A percentile compares a stretch with the other conserved stretches of the same genome.
Conservation (phyloP, 2,113 vertebrate species). For the Grantiella picta region DNA sequence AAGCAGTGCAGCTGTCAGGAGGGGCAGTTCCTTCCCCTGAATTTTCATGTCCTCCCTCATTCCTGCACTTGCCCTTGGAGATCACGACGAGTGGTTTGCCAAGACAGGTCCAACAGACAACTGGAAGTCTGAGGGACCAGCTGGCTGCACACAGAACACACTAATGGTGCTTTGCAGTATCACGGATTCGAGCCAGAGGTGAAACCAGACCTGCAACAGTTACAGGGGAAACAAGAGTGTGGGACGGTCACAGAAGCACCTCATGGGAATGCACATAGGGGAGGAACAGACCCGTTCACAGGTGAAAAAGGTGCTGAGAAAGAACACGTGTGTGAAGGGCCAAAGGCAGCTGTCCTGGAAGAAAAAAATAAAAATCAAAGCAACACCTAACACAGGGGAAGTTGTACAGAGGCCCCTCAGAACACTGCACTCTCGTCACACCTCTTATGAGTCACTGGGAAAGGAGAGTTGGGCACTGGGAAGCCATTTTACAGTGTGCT, state of each 20-base stretch:
- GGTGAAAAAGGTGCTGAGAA: background rate
- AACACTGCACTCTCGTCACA: background rate
- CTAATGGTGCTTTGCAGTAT: background rate
- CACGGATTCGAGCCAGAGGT: fast-evolving
- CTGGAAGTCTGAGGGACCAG: background rate
- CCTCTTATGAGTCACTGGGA: background rate
- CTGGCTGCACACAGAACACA: background rate
- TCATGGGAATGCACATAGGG: fast-evolving
- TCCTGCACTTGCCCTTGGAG: background rate
- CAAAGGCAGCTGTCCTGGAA: background rate
- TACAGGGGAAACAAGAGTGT: background rate
- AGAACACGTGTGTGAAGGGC: fast-evolving
- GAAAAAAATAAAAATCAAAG: background rate
- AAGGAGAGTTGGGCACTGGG: background rate
- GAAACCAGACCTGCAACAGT: background rate
- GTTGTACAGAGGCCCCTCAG: background rate
- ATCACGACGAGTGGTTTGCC: fast-evolving
- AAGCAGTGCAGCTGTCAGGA: background rate
- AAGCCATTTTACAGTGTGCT: background rate
- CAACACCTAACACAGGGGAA: background rate
- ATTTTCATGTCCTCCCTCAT: background rate
- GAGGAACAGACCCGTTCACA: background rate
- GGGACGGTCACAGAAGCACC: background rate
- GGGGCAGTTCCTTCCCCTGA: background rate
- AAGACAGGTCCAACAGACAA: background rate